Evolutionary conservation across 1,140 invertebrate species (phyloP).

Genomic region (Anastrepha obliqua): DNA sequence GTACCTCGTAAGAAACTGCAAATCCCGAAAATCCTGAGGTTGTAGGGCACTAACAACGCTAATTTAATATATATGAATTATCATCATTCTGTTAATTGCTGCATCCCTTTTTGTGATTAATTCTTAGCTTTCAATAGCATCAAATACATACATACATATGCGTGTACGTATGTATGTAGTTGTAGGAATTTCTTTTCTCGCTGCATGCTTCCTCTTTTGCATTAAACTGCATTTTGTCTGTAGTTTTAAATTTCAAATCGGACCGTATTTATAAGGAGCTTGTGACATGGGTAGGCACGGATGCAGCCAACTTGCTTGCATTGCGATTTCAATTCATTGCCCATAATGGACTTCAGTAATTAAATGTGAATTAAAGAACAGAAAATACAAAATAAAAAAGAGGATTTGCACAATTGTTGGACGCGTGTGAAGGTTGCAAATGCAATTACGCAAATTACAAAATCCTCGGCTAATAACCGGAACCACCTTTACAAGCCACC

Average conservation of each 20-base stretch:
- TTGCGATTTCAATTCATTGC: slow-evolving; percentile 21
- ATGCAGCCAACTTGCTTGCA: background rate
- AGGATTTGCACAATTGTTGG: slow-evolving; percentile 1
- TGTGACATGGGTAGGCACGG: background rate
- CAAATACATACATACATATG: too few species aligned
- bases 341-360: slow-evolving; percentile 39
- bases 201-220: too few species aligned
- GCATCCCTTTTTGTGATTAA: too few species aligned
- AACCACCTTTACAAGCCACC: slow-evolving; percentile 46
- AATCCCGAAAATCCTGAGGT: too few species aligned
- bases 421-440: slow-evolving; percentile 46
- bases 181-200: too few species aligned
- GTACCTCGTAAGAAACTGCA: too few species aligned
- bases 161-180: too few species aligned
- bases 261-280: background rate
- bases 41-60: too few species aligned
- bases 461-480: slow-evolving; percentile 48
- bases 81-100: too few species aligned
- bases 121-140: too few species aligned
- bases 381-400: background rate
- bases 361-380: slow-evolving; percentile 13
- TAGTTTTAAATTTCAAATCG: background rate
- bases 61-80: too few species aligned
- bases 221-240: background rate
- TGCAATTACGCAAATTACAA: slow-evolving; percentile 52